A percentile compares a stretch with the other conserved stretches of the same genome.
Conservation (phyloP, 1,140 invertebrate species). For the Physella acuta region DNA sequence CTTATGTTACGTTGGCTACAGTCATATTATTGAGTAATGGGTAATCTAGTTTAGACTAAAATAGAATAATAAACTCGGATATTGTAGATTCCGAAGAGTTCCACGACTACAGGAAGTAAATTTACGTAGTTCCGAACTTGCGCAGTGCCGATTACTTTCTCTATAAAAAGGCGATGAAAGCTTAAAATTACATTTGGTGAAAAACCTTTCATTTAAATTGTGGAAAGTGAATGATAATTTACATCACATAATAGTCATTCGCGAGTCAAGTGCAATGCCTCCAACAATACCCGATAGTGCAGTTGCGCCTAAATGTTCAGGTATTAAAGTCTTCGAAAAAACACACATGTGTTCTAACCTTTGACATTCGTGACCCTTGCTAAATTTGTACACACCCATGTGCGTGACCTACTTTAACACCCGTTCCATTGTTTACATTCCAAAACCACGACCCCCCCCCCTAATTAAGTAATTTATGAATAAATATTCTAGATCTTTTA, state of each 20-base stretch:
- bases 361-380: not conserved
- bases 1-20: too few relatives aligned
- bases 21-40: too few relatives aligned
- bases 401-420: not conserved
- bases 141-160: not conserved
- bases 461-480: not conserved
- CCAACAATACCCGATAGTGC: not conserved
- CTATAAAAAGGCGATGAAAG: too few relatives aligned
- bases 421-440: too few relatives aligned
- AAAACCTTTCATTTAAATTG: too few relatives aligned
- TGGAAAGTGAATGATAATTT: not conserved
- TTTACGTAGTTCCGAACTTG: conserved; percentile 10
- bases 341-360: not conserved
- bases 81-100: conserved; percentile 6
- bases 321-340: not conserved
- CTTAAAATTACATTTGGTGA: too few relatives aligned
- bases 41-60: too few relatives aligned
- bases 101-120: conserved; percentile 23
- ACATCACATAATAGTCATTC: not conserved
- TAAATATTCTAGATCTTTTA: too few relatives aligned
- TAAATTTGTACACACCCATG: not conserved
- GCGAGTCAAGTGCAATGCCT: not conserved
- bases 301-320: not conserved
- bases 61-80: too few relatives aligned
- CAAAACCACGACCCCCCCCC: too few relatives aligned